Evolutionary conservation across 1,140 invertebrate species (phyloP).

Genomic region (Bombus sylvicola): DNA sequence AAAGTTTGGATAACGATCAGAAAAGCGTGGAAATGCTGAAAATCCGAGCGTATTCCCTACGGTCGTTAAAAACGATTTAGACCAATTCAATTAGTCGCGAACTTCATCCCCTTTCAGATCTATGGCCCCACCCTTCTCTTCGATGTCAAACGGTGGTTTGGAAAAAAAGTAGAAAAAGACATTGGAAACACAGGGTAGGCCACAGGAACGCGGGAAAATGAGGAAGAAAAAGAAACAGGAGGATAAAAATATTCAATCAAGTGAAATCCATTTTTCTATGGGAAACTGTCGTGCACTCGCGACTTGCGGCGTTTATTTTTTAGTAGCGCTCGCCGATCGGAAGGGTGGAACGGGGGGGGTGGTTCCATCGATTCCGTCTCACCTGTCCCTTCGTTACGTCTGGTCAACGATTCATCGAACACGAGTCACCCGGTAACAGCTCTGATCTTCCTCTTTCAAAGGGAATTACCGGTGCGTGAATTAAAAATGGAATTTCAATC

Average conservation of each 20-base stretch:
- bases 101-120: background rate
- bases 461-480: slow-evolving; percentile 22
- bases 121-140: background rate
- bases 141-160: background rate
- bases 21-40: too few relatives aligned
- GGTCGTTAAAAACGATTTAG: background rate
- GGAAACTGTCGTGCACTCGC: background rate
- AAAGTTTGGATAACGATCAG: background rate
- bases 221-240: background rate
- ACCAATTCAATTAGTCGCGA: slow-evolving; percentile 27
- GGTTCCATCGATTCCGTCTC: slow-evolving; percentile 36
- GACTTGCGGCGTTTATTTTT: slow-evolving; percentile 44
- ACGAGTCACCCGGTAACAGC: background rate
- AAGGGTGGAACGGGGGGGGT: background rate
- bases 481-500: slow-evolving; percentile 37
- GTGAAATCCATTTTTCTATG: slow-evolving; percentile 14
- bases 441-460: background rate
- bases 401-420: background rate
- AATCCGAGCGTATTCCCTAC: background rate
- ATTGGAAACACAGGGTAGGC: too few relatives aligned
- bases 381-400: slow-evolving; percentile 14
- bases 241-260: slow-evolving; percentile 15
- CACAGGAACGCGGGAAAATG: background rate
- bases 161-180: too few relatives aligned
- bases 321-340: slow-evolving; percentile 1